Base-by-base conservation (phyloP, 2,113 vertebrate genomes). In the Notothenia rossii region DNA sequence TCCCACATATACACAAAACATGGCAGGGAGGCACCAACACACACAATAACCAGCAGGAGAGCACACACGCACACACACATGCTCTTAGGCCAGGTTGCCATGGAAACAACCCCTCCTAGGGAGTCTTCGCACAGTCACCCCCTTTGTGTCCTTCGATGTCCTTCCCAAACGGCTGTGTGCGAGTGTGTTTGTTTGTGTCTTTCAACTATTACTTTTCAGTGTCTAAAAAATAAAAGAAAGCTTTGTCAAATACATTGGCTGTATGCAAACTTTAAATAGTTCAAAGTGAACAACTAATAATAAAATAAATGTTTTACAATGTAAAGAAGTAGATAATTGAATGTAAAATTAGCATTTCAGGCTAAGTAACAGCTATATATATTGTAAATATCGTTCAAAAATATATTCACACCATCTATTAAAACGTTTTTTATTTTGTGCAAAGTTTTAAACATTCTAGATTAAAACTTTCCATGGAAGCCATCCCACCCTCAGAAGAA, bases 71-170 rank as follows among this genome's bases (percentile, higher is more conserved):
- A 43, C 67, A 48, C 67, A 48, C 61, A 74, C 54, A 66, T 50
- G 40, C 29, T 59, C 76, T 77, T 48, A 48, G 60, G 58, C 67
- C 65, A 67, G 25, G 75, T 76, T 88, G 76, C 55, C 58, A 85
- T 87, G 75, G 83, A 77, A 91, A 91, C 80, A 81, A 72, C 55
- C 74, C 77, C 79, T 87, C 20, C 43, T 65, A 56, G 61, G 66
- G 55, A 84, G 75, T 60, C 68, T 56, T 83, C 0, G 20, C 56
- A 50, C 64, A 73, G 72, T 71, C 68, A 29, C 50, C 51, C 75
- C 79, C 55, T 74, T 66, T 9, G 74, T 79, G 83, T 87, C 81
- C 86, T 85, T 53, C 48, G 15, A 56, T 89, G 89, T 87, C 85
- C 76, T 91, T 87, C 70, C 65, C 68, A 83, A 82, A 83, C 53